These are phyloP conservation scores for Crypturellus undulatus DNA, from an alignment of 2,113 vertebrate genomes.

Conservation along the genomic window DNA sequence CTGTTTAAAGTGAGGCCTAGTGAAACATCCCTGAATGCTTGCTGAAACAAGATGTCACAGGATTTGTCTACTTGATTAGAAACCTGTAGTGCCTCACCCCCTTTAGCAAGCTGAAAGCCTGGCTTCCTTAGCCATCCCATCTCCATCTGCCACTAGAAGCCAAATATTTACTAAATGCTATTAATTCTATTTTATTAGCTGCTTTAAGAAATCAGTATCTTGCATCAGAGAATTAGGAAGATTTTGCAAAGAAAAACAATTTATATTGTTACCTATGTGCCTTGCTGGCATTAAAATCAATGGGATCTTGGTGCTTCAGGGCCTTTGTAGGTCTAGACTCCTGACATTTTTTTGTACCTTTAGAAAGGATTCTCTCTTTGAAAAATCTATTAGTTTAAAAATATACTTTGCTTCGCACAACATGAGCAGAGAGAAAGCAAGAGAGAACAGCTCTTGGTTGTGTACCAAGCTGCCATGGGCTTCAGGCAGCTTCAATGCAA, in stretches of 20 bases:
- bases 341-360: not conserved
- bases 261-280: not conserved
- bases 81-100: not conserved
- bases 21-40: not conserved
- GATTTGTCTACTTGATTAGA: not conserved
- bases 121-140: not conserved
- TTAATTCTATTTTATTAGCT: not conserved
- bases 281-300: not conserved
- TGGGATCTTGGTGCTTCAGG: not conserved
- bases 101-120: not conserved
- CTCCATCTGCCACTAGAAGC: not conserved
- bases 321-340: not conserved
- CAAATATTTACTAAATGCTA: not conserved
- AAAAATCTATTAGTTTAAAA: not conserved
- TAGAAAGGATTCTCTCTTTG: not conserved
- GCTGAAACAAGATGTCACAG: not conserved
- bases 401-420: not conserved
- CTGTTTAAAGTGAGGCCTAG: not conserved
- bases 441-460: not conserved
- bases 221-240: not conserved
- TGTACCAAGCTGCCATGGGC: not conserved
- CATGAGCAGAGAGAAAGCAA: not conserved
- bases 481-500: slow-evolving; percentile 20
- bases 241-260: not conserved
- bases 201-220: not conserved